Evolutionary conservation across 1,140 invertebrate genomes (phyloP).

Genomic region (Neoseiulus cucumeris): DNA sequence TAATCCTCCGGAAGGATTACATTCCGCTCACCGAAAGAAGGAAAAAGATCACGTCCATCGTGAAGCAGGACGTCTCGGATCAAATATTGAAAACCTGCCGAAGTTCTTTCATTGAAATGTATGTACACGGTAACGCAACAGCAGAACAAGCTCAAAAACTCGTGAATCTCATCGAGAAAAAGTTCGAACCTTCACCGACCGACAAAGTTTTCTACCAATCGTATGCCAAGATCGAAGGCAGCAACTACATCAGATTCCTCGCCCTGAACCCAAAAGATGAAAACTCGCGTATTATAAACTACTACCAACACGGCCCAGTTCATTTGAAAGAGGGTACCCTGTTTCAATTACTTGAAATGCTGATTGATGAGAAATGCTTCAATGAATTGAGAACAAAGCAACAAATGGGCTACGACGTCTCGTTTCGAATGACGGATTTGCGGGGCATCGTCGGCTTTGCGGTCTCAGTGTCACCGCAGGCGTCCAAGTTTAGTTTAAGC

Average conservation of each 20-base stretch:
- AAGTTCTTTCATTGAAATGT: background rate
- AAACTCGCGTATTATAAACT: background rate
- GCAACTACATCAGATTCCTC: background rate
- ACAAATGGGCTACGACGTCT: background rate
- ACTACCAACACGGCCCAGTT: background rate
- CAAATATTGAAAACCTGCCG: background rate
- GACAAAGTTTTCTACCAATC: background rate
- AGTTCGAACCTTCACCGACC: background rate
- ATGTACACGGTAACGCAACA: background rate
- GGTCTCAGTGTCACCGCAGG: background rate
- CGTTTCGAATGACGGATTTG: background rate
- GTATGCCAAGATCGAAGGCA: background rate
- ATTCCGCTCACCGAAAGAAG: background rate
- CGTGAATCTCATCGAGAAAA: background rate
- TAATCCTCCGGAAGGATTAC: background rate
- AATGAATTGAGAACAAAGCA: background rate
- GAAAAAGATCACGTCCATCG: background rate
- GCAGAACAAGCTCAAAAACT: background rate
- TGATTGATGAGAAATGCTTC: background rate
- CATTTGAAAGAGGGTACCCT: background rate
- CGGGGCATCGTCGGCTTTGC: background rate
- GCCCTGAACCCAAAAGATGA: background rate
- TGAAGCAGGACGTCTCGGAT: background rate
- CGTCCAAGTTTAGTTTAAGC: background rate
- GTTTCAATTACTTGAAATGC: background rate